Base-by-base conservation (phyloP, 2,888 invertebrate species). In the Drosophila nr. perissopoda region DNA sequence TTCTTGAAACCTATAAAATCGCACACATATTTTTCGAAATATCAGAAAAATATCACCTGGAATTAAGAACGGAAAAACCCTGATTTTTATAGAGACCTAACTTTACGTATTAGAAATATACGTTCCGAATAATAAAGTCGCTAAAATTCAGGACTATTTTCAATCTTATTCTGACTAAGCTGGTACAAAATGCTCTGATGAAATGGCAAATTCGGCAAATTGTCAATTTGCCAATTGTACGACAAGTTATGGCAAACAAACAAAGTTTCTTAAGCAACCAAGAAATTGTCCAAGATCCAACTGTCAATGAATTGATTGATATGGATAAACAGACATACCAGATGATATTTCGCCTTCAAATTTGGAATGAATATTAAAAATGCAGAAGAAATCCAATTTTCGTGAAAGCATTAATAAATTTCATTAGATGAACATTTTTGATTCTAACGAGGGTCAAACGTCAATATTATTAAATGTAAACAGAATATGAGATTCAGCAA, bases 361-460 rank as follows among this genome's bases (percentile, higher is more conserved):
- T 6, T 60, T n/a, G n/a, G 16, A 49, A 49, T 38, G 38, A 3
- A 25, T 18, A 13, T 25, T 25, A 27, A 25, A 29, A 51, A 42
- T 27, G 42, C n/a, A 25, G 11, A 58, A 36, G 42, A 42, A 59
- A 67, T 78, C 40, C 38, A 48, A 70, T 51, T 48, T 33, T 62
- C 27, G 64, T 79, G 61, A 69, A 65, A 48, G 58, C 64, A 79
- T 58, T 48, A 48, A 79, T 74, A 62, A 56, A 66, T 71, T 68
- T 83, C 21, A 75, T 62, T 67, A 40, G 58, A 46, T 34, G 51
- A 56, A 8, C 56, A 38, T 5, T 59, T 59, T 70, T 64, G 65
- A 56, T 72, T 64, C 85, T 91, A 91, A 91, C 89, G 89, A 90
- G 88, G 90, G 90, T 88, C 83, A 77, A 88, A 82, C 81, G 76